Evolutionary conservation across 2,113 vertebrate species (phyloP).

Genomic region (Tenrec ecaudatus): DNA sequence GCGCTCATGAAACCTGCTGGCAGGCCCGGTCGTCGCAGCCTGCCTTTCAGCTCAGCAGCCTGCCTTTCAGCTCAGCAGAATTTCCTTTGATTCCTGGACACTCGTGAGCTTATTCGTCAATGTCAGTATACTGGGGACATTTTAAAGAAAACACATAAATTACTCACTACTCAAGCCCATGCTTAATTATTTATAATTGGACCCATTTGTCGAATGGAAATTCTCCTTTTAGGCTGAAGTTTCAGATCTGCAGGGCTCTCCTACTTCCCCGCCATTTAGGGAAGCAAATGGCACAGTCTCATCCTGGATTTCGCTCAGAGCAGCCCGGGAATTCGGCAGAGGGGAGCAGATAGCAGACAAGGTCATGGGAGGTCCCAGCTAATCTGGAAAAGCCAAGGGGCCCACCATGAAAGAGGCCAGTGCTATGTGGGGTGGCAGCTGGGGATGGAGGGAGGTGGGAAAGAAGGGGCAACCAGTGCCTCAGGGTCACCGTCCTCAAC

Average conservation of each 20-base stretch:
- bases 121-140: slow-evolving; percentile 60
- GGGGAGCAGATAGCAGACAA: background rate
- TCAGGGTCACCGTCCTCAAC: background rate
- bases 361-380: background rate
- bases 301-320: background rate
- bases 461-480: background rate
- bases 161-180: slow-evolving; percentile 55
- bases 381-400: background rate
- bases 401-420: background rate
- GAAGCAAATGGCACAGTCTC: background rate
- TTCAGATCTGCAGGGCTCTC: fast-evolving
- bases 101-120: slow-evolving; percentile 37
- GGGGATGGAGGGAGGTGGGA: background rate
- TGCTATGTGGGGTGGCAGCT: background rate
- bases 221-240: slow-evolving; percentile 67
- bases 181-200: slow-evolving; percentile 76
- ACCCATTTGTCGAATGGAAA: slow-evolving; percentile 61
- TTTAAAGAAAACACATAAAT: slow-evolving; percentile 70
- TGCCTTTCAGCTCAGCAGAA: slow-evolving; percentile 59
- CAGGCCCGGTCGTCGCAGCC: background rate
- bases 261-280: slow-evolving; percentile 19
- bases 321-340: slow-evolving; percentile 12
- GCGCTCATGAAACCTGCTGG: slow-evolving; percentile 61
- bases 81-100: slow-evolving; percentile 70
- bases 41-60: slow-evolving; percentile 59